Percentiles rank a stretch among this genome's conserved stretches.
Evolutionary conservation across 2,797 vertebrate species (phyloP).

Genomic region (Chromobotia macracanthus): DNA sequence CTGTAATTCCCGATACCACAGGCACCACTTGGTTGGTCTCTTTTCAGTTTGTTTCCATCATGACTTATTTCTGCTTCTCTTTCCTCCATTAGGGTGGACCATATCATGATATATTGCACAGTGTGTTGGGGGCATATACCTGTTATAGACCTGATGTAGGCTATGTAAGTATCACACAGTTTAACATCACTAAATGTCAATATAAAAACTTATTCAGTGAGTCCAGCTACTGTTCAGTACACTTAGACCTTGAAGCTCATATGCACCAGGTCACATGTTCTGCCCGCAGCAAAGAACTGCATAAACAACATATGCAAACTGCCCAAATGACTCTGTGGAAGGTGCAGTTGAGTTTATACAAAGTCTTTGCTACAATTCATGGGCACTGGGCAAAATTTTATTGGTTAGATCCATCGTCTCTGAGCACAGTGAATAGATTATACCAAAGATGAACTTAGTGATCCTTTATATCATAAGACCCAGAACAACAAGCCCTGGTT

Average conservation of each 20-base stretch:
- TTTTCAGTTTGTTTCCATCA: not conserved
- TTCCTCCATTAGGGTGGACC: constrained; percentile 85
- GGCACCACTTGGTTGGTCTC: not conserved
- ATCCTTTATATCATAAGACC: no score
- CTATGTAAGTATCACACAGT: constrained; percentile 82
- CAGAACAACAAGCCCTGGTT: not conserved
- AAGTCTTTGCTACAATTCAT: not conserved
- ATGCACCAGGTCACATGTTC: constrained; percentile 1
- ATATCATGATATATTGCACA: constrained; percentile 96
- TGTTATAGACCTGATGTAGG: constrained; percentile 97
- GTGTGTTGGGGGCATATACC: constrained; percentile 94
- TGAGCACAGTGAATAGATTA: no score
- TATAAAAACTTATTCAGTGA: not conserved
- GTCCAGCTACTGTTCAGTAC: constrained; percentile 1
- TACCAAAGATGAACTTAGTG: no score
- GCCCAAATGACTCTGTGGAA: not conserved
- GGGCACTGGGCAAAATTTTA: not conserved
- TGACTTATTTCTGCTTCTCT: not conserved
- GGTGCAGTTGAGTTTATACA: not conserved
- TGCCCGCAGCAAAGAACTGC: not conserved
- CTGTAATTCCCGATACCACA: no score
- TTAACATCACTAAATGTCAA: not conserved
- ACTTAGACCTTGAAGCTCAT: not conserved
- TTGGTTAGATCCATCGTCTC: no score
- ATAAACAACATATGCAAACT: constrained; percentile 4